Percentiles rank a stretch among this genome's conserved stretches.
Evolutionary conservation across 2,797 vertebrate genomes (phyloP).

Genomic region (Pempheris klunzingeri): DNA sequence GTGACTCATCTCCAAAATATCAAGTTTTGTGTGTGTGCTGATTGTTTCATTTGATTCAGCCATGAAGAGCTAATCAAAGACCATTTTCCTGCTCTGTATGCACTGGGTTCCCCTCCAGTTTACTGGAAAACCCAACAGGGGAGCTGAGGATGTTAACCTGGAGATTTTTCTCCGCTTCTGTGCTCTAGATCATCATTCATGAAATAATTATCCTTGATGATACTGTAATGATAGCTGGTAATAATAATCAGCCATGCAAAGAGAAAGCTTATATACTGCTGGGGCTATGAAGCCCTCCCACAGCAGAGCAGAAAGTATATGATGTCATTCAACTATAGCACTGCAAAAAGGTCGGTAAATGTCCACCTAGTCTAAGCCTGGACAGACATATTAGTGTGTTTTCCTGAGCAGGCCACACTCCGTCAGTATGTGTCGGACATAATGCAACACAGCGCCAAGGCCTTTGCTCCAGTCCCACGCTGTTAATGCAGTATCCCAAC

Average conservation of each 20-base stretch:
- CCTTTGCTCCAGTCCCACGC: conserved; percentile 15
- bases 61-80: conserved; percentile 40
- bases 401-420: conserved; percentile 9
- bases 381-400: conserved; percentile 33
- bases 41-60: conserved; percentile 34
- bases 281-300: background rate
- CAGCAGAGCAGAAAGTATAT: background rate
- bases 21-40: conserved; percentile 25
- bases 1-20: conserved; percentile 62
- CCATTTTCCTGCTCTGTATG: conserved; percentile 25
- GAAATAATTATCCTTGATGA: conserved; percentile 1
- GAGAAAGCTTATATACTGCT: background rate
- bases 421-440: conserved; percentile 30
- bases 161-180: background rate
- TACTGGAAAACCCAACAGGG: background rate
- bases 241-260: conserved; percentile 4
- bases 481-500: conserved; percentile 22
- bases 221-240: background rate
- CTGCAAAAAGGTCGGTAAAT: background rate
- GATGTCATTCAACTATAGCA: conserved; percentile 1
- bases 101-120: conserved; percentile 9
- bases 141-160: background rate
- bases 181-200: background rate
- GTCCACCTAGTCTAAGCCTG: background rate
- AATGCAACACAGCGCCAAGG: conserved; percentile 25